Conservation (phyloP, 1,140 invertebrate genomes). For the Schlechtendalia chinensis region DNA sequence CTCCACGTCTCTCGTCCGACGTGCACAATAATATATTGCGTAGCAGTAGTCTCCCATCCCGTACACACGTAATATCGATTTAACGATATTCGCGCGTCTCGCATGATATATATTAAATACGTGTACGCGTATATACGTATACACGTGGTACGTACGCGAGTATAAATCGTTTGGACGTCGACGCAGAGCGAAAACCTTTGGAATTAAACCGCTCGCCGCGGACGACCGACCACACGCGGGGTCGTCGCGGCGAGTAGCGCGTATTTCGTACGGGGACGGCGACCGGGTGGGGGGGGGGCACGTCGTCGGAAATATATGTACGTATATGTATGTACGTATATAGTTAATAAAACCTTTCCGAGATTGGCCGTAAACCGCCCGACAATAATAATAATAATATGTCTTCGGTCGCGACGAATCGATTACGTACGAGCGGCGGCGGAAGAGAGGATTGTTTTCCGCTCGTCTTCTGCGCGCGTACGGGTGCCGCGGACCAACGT, state of each 20-base stretch:
- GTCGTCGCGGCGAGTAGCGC: not conserved
- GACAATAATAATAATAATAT: not conserved
- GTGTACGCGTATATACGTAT: too few species aligned
- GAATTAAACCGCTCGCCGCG: not conserved
- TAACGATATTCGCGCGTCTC: not conserved
- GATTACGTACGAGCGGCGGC: slow-evolving; percentile 1
- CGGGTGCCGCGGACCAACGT: not conserved
- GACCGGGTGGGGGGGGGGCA: too few species aligned
- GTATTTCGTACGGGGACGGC: not conserved
- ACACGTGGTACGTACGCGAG: too few species aligned
- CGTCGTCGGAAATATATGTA: not conserved
- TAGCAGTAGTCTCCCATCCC: too few species aligned
- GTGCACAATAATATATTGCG: too few species aligned
- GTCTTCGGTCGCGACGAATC: slow-evolving; percentile 3
- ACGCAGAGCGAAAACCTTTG: not conserved
- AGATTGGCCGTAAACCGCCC: slow-evolving; percentile 6
- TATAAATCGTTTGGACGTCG: not conserved
- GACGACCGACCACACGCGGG: slow-evolving; percentile 7
- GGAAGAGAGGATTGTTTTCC: not conserved
- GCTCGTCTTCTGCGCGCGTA: not conserved
- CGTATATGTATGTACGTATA: not conserved
- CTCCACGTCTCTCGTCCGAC: too few species aligned
- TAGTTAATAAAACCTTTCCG: slow-evolving; percentile 6
- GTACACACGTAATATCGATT: not conserved
- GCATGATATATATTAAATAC: too few species aligned